A percentile compares a stretch with the other conserved stretches of the same genome.
These are phyloP conservation scores for Clinocottus analis DNA, from an alignment of 2,113 vertebrate species.

Conservation along the genomic window DNA sequence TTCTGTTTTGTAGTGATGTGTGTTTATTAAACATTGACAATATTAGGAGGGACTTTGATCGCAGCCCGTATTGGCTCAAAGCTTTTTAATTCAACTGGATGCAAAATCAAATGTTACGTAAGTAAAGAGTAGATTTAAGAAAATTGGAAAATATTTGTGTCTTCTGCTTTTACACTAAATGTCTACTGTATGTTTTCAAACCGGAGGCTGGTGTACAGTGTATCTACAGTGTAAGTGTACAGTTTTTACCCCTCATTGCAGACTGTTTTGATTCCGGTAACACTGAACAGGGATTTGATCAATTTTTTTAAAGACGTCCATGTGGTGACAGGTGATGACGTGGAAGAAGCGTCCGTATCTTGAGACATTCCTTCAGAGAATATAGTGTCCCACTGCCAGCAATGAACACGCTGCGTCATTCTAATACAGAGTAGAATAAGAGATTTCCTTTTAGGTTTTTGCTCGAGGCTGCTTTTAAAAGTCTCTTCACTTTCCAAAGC, in stretches of 20 bases:
- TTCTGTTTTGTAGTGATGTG: slow-evolving; percentile 35
- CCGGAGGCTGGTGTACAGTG: slow-evolving; percentile 25
- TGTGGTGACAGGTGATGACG: slow-evolving; percentile 5
- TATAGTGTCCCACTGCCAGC: slow-evolving; percentile 62
- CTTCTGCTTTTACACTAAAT: slow-evolving; percentile 45
- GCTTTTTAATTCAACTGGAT: slow-evolving; percentile 34
- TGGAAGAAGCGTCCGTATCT: slow-evolving; percentile 36
- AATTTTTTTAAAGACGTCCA: slow-evolving; percentile 23
- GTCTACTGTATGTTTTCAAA: slow-evolving; percentile 40
- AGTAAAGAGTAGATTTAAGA: slow-evolving; percentile 6
- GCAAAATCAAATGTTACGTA: neutral
- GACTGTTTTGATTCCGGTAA: slow-evolving; percentile 57
- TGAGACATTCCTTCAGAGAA: slow-evolving; percentile 65
- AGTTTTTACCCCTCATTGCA: slow-evolving; percentile 47
- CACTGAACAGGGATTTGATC: slow-evolving; percentile 42
- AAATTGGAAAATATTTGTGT: slow-evolving; percentile 5
- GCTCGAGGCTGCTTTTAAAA: slow-evolving; percentile 50
- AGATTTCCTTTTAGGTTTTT: slow-evolving; percentile 12
- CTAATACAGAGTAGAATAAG: slow-evolving; percentile 1
- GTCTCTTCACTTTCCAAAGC: slow-evolving; percentile 40
- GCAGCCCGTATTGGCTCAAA: slow-evolving; percentile 14
- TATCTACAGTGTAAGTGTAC: slow-evolving; percentile 42
- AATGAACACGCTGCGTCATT: slow-evolving; percentile 34
- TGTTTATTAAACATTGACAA: slow-evolving; percentile 26
- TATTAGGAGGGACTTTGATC: slow-evolving; percentile 7